These are phyloP conservation scores for Capreolus pygargus DNA, from an alignment of 2,113 vertebrate genomes.

Conservation along the genomic window DNA sequence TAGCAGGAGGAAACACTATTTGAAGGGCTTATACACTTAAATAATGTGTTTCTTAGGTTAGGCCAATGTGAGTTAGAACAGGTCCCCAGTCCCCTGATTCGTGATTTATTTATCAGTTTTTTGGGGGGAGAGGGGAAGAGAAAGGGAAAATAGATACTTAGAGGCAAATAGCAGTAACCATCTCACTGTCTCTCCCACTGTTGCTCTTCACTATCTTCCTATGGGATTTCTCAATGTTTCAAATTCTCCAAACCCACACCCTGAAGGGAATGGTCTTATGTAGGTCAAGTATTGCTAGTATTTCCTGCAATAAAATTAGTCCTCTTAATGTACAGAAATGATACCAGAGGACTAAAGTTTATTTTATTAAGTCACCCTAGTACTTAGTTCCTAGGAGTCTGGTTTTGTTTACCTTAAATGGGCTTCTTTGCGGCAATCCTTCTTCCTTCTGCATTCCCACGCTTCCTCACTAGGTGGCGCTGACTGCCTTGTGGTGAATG, in stretches of 20 bases:
- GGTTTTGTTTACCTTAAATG: neutral
- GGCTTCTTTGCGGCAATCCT: neutral
- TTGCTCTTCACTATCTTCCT: neutral
- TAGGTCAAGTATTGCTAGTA: neutral
- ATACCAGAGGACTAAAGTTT: neutral
- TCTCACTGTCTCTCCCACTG: neutral
- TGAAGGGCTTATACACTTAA: neutral
- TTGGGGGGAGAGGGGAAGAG: neutral
- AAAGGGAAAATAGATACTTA: neutral
- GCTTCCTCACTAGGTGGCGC: conserved; percentile 49
- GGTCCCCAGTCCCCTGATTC: neutral
- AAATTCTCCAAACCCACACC: neutral
- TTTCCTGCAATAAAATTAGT: neutral
- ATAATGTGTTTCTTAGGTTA: neutral
- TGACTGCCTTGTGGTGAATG: neutral
- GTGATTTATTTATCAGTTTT: neutral
- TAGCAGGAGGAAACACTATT: neutral
- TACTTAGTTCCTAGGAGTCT: neutral
- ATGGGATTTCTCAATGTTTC: neutral
- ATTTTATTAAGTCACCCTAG: neutral
- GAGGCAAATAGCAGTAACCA: neutral
- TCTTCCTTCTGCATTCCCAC: neutral
- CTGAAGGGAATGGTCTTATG: neutral
- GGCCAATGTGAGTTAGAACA: neutral
- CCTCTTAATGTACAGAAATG: neutral